phyloP scores from a whole-genome alignment of 2,797 vertebrate species.

The Chrysocyon brachyurus region DNA sequence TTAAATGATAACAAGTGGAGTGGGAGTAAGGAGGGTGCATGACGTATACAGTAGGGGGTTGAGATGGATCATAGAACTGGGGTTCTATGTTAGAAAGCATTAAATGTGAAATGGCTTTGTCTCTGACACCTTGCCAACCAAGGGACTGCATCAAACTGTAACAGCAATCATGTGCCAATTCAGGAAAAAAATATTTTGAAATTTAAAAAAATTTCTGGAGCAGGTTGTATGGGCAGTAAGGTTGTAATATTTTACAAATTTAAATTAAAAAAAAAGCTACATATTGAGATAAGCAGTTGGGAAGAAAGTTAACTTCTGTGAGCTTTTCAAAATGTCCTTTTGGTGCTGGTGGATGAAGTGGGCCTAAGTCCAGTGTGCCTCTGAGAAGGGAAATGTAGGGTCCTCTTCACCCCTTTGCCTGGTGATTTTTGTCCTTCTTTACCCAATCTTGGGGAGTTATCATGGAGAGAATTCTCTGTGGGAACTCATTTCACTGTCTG shows the following conservation, averaged over 20 bases:
- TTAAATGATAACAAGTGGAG: conserved; percentile 66
- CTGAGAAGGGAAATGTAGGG: background rate
- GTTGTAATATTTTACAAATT: conserved; percentile 29
- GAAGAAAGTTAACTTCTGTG: conserved; percentile 35
- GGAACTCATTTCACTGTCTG: background rate
- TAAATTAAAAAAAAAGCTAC: conserved; percentile 29
- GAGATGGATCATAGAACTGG: conserved; percentile 69
- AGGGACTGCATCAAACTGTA: conserved; percentile 68
- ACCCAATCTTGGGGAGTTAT: background rate
- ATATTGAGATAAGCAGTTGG: conserved; percentile 67
- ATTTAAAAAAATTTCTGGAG: conserved; percentile 54
- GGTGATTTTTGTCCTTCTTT: background rate
- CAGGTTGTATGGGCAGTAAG: conserved; percentile 59
- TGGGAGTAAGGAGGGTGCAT: conserved; percentile 32
- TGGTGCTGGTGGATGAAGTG: background rate
- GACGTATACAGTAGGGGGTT: background rate
- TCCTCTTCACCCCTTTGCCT: background rate
- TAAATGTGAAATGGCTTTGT: conserved; percentile 79
- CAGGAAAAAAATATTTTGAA: conserved; percentile 69
- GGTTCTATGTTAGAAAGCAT: conserved; percentile 80
- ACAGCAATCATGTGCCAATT: conserved; percentile 54
- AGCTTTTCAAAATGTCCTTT: background rate
- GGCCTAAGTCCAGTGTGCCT: background rate
- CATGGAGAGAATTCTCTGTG: background rate
- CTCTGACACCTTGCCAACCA: conserved; percentile 72